These are phyloP conservation scores for Vulpes ferrilata DNA, from an alignment of 2,113 vertebrate genomes.

Conservation along the genomic window DNA sequence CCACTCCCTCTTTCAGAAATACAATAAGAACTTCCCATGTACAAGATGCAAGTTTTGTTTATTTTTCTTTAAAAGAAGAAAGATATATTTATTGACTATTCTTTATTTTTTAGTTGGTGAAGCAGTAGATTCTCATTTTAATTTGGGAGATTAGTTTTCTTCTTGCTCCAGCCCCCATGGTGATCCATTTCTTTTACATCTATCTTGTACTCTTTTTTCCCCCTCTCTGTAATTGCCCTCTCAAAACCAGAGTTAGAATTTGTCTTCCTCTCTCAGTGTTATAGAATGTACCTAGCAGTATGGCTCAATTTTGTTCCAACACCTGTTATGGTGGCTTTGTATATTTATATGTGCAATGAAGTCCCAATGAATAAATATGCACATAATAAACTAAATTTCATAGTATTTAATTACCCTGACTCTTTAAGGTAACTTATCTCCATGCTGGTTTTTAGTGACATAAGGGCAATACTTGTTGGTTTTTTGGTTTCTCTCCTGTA, in stretches of 20 bases:
- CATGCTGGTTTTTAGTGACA: not conserved
- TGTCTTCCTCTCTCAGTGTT: not conserved
- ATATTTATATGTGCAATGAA: not conserved
- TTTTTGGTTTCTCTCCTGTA: not conserved
- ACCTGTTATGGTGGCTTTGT: not conserved
- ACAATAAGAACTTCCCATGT: not conserved
- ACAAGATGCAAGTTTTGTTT: not conserved
- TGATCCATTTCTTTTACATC: not conserved
- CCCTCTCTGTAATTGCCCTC: not conserved
- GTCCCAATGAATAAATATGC: not conserved
- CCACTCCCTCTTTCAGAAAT: not conserved
- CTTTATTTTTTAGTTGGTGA: not conserved
- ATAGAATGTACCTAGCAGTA: not conserved
- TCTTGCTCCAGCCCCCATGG: not conserved
- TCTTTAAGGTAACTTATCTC: not conserved
- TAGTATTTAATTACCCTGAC: not conserved
- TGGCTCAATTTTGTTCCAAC: conserved; percentile 44
- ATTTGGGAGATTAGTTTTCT: conserved; percentile 1
- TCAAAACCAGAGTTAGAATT: conserved; percentile 14
- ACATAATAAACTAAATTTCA: not conserved
- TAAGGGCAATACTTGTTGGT: not conserved
- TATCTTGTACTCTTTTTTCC: not conserved
- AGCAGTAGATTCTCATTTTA: conserved; percentile 4
- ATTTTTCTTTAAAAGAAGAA: not conserved
- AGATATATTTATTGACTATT: not conserved